Evolutionary conservation across 1,140 invertebrate genomes (phyloP), one percentile per base, ranked within the genome.

Genomic region (Aphelenchoides besseyi): DNA sequence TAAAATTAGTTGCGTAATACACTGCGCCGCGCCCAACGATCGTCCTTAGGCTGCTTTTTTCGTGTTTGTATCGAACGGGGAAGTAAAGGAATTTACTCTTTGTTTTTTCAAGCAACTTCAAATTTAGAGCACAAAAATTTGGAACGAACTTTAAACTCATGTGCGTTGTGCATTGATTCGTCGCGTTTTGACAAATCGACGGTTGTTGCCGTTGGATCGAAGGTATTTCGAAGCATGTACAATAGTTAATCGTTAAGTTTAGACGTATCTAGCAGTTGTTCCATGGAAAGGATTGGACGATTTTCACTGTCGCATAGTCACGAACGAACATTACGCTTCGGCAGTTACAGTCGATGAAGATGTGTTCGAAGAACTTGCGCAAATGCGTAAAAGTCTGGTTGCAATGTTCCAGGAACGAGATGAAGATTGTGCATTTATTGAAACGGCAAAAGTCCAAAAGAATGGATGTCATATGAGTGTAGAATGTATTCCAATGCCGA

Each of bases 341-440:
- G 88, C 90, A 66, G 92, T 92, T 0, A 88, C 89, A 74, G 77
- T 94, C 12, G 95, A 97, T 86, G 94, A 97, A 88, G 92, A 97
- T 87, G 89, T 93, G 55, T 96, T 91, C 91, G 88, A 89, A 73
- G 94, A 96, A 87, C 88, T 97, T 48, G 88, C 88, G 74, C 91
- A 91, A 72, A 80, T 78, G 76, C 88, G 92, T 53, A 91, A 89
- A 85, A 87, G 89, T 5, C 81, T 97, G 0, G 90, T 89, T 0
- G 87, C 88, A 71, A 91, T 95, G 88, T 97, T 92, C 84, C 85
- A 86, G 3, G 85, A 80, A 3, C 23, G 77, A 5, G 88, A 91
- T 57, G 72, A 74, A 30, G 92, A 92, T 86, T 89, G 91, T n/a
- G 87, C 97, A 0, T 95, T 97, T 85, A 93, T 94, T 87, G 95